Evolutionary conservation across 35 echinoderm and acorn worm genomes (phyloP).

Genomic region (Stichopus chloronotus): DNA sequence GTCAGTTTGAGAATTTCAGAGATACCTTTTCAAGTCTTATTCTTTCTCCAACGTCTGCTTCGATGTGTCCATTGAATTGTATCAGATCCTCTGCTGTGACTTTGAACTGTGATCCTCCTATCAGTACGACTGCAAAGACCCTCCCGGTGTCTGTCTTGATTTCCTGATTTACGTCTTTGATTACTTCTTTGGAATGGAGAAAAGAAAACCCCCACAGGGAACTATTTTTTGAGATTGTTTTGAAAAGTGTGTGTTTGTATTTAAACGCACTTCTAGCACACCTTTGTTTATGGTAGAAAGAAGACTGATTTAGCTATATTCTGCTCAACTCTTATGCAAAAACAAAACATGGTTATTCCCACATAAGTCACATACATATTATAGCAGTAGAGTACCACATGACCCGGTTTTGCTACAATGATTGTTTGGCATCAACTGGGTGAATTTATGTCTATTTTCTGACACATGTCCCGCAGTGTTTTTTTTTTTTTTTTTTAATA

Average conservation of each 20-base stretch:
- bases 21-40: slow-evolving; percentile 60
- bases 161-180: slow-evolving; percentile 52
- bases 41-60: slow-evolving; percentile 62
- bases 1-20: too few relatives aligned
- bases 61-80: slow-evolving; percentile 34
- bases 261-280: not conserved
- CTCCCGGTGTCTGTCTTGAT: slow-evolving; percentile 10
- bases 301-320: too few relatives aligned
- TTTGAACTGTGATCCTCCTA: slow-evolving; percentile 48
- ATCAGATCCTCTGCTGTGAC: slow-evolving; percentile 61
- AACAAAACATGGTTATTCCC: too few relatives aligned
- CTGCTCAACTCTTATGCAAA: too few relatives aligned
- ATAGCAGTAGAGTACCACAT: too few relatives aligned
- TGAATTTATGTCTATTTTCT: too few relatives aligned
- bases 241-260: not conserved
- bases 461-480: too few relatives aligned
- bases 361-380: too few relatives aligned
- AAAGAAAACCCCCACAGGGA: not conserved
- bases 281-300: not conserved
- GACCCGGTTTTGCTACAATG: too few relatives aligned
- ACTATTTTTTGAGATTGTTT: not conserved
- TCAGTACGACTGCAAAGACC: slow-evolving; percentile 60
- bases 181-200: not conserved
- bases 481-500: too few relatives aligned
- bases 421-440: too few relatives aligned